Evolutionary conservation across 2,888 invertebrate genomes (phyloP), one percentile per base, ranked within the genome.

Genomic region (Yponomeuta plumbellus): DNA sequence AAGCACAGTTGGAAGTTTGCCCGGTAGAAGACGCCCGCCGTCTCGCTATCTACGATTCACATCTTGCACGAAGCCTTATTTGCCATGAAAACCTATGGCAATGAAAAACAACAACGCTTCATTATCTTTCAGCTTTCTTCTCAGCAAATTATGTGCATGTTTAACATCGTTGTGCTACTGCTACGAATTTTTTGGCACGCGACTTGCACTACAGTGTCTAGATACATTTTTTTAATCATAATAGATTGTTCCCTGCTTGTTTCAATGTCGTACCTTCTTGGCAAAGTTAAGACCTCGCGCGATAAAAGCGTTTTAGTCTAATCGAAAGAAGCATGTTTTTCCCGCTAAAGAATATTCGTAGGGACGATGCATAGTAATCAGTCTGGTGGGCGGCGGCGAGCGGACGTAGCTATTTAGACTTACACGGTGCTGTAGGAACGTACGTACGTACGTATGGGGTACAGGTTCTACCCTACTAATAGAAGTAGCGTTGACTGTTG

Each of bases 1-100:
- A 76, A 77, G 73, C 73, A 71, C 71, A 80, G 79, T 85, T 84
- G 86, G 84, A 84, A 80, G 77, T 76, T 79, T 85, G 85, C 85
- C 86, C 82, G 75, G 65, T 23, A 6, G 58, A 20, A 40, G 63
- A 44, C 56, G 52, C 66, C 61, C 39, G 39, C 23, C 20, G 34
- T n/a, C 61, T 11, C 66, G 61, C 66, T 52, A 52, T 52, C 44
- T 52, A 52, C 44, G n/a, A 63, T 63, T 22, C 40, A 63, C 63
- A 67, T 67, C 66, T 68, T 58, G 44, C 66, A 66, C 65, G 59
- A 56, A 11, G 52, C 64, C 70, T 68, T 68, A 70, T 67, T 68
- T 67, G 66, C 65, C 64, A 61, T 67, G 68, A 66, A 68, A 68
- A 68, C 67, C 67, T 68, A 64, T 62, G 17, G 23, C 67, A 66